These are phyloP conservation scores for Octonoba sinensis DNA, from an alignment of 2,888 invertebrate species.

Conservation along the genomic window DNA sequence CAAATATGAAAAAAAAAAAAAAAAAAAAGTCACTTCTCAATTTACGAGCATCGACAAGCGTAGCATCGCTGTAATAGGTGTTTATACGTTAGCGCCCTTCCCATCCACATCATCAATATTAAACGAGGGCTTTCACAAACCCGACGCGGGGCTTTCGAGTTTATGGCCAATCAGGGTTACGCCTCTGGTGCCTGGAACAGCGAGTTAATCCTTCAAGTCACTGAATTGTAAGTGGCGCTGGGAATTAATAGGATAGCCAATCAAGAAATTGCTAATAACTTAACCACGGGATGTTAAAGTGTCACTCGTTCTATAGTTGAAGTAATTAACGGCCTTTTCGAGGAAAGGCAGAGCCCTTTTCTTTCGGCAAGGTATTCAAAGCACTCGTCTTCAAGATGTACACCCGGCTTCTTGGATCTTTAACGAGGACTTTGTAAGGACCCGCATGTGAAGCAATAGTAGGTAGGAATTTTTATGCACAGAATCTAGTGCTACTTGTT, in stretches of 20 bases:
- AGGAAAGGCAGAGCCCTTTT: too few species aligned
- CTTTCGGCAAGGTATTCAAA: too few species aligned
- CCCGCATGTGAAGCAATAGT: too few species aligned
- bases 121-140: slow-evolving; percentile 34
- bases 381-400: too few species aligned
- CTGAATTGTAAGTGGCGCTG: slow-evolving; percentile 48
- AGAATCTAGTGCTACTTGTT: too few species aligned
- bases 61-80: slow-evolving; percentile 1
- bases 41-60: too few species aligned
- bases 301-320: slow-evolving; percentile 18
- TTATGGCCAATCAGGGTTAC: slow-evolving; percentile 35
- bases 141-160: slow-evolving; percentile 5
- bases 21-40: too few species aligned
- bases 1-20: too few species aligned
- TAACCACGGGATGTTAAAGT: slow-evolving; percentile 44
- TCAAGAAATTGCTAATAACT: slow-evolving; percentile 60
- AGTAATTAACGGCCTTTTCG: slow-evolving; percentile 22
- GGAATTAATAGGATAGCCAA: slow-evolving; percentile 52
- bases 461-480: too few species aligned
- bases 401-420: too few species aligned
- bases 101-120: slow-evolving; percentile 34
- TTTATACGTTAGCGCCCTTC: background rate
- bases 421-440: too few species aligned
- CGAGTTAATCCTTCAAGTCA: slow-evolving; percentile 54
- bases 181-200: slow-evolving; percentile 31